Evolutionary conservation across 2,797 vertebrate genomes (phyloP).

Genomic region (Karalla daura): DNA sequence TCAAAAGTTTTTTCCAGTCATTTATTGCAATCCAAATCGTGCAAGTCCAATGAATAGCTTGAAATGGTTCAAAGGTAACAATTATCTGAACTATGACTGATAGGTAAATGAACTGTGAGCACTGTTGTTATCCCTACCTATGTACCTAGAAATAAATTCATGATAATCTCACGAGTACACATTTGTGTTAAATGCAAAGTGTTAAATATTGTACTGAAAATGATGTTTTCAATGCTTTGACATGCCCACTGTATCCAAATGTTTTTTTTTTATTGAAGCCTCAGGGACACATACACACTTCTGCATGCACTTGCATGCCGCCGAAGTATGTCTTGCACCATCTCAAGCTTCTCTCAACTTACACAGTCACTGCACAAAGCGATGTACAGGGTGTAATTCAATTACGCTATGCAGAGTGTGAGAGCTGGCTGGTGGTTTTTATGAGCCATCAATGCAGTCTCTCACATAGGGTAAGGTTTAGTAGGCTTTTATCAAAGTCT

Average conservation of each 20-base stretch:
- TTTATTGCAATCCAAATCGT: no score
- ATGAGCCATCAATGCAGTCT: slow-evolving; percentile 39
- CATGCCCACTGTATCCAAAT: slow-evolving; percentile 35
- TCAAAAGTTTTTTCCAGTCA: no score
- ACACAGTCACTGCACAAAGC: slow-evolving; percentile 45
- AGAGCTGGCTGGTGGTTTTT: slow-evolving; percentile 52
- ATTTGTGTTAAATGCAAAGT: slow-evolving; percentile 7
- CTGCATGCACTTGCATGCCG: background rate
- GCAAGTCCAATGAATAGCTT: no score
- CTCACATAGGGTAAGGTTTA: slow-evolving; percentile 32
- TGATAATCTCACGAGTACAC: background rate
- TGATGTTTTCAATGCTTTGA: slow-evolving; percentile 41
- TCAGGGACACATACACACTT: slow-evolving; percentile 38
- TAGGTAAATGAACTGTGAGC: no score
- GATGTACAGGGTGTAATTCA: slow-evolving; percentile 47
- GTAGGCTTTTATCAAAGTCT: background rate
- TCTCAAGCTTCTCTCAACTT: slow-evolving; percentile 34
- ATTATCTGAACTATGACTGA: no score
- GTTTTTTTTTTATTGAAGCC: slow-evolving; percentile 29
- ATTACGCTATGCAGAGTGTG: slow-evolving; percentile 54
- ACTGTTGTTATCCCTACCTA: no score
- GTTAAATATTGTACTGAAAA: slow-evolving; percentile 22
- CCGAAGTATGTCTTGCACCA: background rate
- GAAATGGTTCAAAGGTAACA: no score
- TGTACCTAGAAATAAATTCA: no score